Evolutionary conservation across 2,888 invertebrate species (phyloP), one percentile per base, ranked within the genome.

Genomic region (Cephus pulcher): DNA sequence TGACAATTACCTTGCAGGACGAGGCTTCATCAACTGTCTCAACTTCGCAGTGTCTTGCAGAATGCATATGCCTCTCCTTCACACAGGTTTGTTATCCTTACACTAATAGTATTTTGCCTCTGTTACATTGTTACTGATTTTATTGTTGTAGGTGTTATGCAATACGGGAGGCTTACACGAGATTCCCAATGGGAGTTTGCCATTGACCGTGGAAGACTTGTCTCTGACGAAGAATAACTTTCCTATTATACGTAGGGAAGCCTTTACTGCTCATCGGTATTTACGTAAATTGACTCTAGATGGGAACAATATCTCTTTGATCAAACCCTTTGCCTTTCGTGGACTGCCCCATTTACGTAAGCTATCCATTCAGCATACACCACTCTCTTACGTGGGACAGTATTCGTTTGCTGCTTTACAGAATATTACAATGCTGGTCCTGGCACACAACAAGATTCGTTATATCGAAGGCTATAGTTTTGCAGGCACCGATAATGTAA

Each of bases 171-270:
- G 95, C 79, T 93, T 97, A 86, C 94, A 94, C 81, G 96, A 96
- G 88, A 96, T 97, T 84, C 97, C 97, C 75, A 93, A 95, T 78
- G 93, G 94, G 82, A 94, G 95, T 83, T 93, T 98, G 86, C 96
- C 97, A 34, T 90, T 94, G 34, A 95, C 95, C 78, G 96, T 98
- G 85, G 96, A 96, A 90, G 97, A 98, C 91, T 93, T 98, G 82
- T 96, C 97, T 1, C 92, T 98, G 84, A 96, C 97, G 71, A 96
- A 97, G 89, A 97, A 98, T 92, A 95, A 96, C 91, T 95, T 98
- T 88, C 95, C 95, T 78, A 93, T 95, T 86, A 95, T 97, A 87
- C 95, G 95, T 85, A 95, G 95, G 82, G 97, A 97, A 90, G 96
- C 97, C 9, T 97, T 97, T 91, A 94, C 95, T 56, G 96, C 96